Evolutionary conservation across 2,888 invertebrate genomes (phyloP).

Genomic region (Unio delphinus): DNA sequence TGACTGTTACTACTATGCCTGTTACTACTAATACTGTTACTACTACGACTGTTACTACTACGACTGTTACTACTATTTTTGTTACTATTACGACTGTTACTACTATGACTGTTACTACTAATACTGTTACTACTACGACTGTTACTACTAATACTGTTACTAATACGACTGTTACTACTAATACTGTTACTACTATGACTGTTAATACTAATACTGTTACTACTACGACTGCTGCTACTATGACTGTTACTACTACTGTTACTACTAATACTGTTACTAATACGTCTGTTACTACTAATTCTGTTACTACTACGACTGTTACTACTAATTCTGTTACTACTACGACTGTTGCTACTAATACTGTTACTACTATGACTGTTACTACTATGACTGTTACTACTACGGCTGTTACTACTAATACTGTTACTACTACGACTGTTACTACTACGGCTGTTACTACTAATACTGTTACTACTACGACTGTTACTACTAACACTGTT

Average conservation of each 20-base stretch:
- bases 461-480: neutral
- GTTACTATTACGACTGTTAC: no score
- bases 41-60: slow-evolving; percentile 1
- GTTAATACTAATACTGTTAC: neutral
- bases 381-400: neutral
- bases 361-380: neutral
- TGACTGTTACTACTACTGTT: neutral
- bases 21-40: neutral
- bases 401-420: neutral
- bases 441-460: neutral
- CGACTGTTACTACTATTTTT: slow-evolving; percentile 1
- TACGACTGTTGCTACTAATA: neutral
- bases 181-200: slow-evolving; percentile 5
- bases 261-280: slow-evolving; percentile 1
- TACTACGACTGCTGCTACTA: slow-evolving; percentile 3
- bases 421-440: slow-evolving; percentile 1
- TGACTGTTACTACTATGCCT: neutral
- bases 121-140: slow-evolving; percentile 1
- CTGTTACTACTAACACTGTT: neutral
- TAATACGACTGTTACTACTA: no score
- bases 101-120: slow-evolving; percentile 1
- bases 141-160: slow-evolving; percentile 5
- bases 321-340: neutral
- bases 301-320: neutral
- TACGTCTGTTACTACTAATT: no score